A percentile compares a stretch with the other conserved stretches of the same genome.
These are phyloP conservation scores for Chymomyza fuscimana DNA, from an alignment of 2,888 invertebrate genomes.

Conservation along the genomic window DNA sequence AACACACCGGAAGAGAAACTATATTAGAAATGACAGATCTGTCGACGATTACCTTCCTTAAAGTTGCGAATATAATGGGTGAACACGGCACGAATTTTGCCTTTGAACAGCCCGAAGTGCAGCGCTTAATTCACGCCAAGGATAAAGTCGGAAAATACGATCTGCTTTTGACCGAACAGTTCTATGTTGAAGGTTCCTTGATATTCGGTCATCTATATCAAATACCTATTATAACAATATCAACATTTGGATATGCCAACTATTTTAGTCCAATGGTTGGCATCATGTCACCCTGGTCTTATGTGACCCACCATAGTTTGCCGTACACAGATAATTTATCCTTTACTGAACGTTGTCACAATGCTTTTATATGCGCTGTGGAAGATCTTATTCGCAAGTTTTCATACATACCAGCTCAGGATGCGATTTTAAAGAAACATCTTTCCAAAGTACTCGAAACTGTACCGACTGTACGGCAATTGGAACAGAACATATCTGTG, in stretches of 20 bases:
- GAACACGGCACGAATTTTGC: conserved; percentile 63
- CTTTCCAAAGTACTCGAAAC: conserved; percentile 53
- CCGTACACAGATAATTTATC: conserved; percentile 79
- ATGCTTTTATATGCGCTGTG: conserved; percentile 73
- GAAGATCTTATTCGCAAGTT: conserved; percentile 63
- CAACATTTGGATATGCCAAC: conserved; percentile 77
- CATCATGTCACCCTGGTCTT: conserved; percentile 79
- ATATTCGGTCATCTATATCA: conserved; percentile 76
- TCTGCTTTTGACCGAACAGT: conserved; percentile 77
- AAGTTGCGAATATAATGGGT: conserved; percentile 54
- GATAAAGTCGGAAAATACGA: conserved; percentile 77
- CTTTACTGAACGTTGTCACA: conserved; percentile 81
- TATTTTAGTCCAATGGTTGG: conserved; percentile 79
- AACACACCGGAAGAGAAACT: conserved; percentile 35
- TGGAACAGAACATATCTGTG: conserved; percentile 79
- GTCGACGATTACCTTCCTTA: conserved; percentile 31
- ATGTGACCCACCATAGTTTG: conserved; percentile 79
- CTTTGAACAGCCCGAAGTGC: conserved; percentile 63
- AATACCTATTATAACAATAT: conserved; percentile 75
- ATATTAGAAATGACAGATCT: conserved; percentile 58
- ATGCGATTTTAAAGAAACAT: conserved; percentile 64
- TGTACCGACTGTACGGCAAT: conserved; percentile 76
- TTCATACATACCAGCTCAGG: conserved; percentile 69
- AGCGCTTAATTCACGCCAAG: conserved; percentile 60
- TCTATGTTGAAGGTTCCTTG: conserved; percentile 78